A percentile compares a stretch with the other conserved stretches of the same genome.
phyloP scores from a whole-genome alignment of 2,888 invertebrate species.

The Lymantria dispar region DNA sequence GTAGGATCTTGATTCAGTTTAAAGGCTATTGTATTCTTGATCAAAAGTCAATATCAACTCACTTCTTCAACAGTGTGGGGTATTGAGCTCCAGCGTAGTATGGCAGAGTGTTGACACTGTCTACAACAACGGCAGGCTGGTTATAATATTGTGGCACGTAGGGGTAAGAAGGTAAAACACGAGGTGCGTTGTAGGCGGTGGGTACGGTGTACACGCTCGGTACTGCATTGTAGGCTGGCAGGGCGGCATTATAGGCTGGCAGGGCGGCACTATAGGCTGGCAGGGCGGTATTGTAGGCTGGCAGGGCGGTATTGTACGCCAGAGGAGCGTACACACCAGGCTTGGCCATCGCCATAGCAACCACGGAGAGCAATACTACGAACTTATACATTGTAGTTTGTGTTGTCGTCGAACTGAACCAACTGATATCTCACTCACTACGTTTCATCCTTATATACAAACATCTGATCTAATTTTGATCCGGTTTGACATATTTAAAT shows the following conservation, averaged over 20 bases:
- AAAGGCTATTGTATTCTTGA: neutral
- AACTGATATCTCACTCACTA: slow-evolving; percentile 59
- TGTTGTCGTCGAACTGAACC: slow-evolving; percentile 59
- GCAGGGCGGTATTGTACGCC: slow-evolving; percentile 40
- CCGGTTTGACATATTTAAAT: no score
- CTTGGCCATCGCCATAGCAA: slow-evolving; percentile 82
- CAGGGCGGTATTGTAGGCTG: slow-evolving; percentile 14
- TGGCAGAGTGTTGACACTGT: neutral
- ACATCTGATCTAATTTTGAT: slow-evolving; percentile 1
- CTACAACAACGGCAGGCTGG: slow-evolving; percentile 47
- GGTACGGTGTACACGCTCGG: slow-evolving; percentile 30
- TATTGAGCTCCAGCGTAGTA: slow-evolving; percentile 31
- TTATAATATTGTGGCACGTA: neutral
- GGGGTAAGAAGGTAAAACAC: slow-evolving; percentile 39
- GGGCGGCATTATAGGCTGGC: slow-evolving; percentile 41
- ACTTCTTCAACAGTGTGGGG: slow-evolving; percentile 29
- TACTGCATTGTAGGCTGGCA: slow-evolving; percentile 44
- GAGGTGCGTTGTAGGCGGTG: slow-evolving; percentile 4
- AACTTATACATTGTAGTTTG: slow-evolving; percentile 77
- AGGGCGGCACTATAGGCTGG: slow-evolving; percentile 22
- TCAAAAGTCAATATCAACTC: neutral
- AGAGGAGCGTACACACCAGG: slow-evolving; percentile 54
- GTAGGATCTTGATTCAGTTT: neutral
- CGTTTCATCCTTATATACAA: slow-evolving; percentile 63
- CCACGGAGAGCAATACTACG: slow-evolving; percentile 84